Percentiles rank a stretch among this genome's conserved stretches.
Evolutionary conservation across 2,113 vertebrate species (phyloP).

Genomic region (Scomber japonicus): DNA sequence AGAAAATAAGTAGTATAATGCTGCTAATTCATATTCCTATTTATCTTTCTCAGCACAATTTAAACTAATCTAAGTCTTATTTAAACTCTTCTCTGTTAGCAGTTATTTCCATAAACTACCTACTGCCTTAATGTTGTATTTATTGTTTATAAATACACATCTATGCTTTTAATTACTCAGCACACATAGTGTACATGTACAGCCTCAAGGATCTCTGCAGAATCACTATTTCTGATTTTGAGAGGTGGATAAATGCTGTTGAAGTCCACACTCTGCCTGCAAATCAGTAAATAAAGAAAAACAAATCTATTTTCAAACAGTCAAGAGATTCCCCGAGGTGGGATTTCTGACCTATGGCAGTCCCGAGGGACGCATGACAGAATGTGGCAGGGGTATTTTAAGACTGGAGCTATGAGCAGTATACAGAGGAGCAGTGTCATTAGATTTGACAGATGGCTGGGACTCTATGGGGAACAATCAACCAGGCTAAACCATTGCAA

Average conservation of each 20-base stretch:
- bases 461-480: conserved; percentile 32
- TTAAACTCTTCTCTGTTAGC: neutral
- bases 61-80: neutral
- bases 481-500: neutral
- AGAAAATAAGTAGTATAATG: neutral
- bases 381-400: conserved; percentile 74
- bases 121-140: neutral
- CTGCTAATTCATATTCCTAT: neutral
- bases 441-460: conserved; percentile 42
- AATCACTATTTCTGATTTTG: neutral
- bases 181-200: neutral
- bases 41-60: neutral
- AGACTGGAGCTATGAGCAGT: conserved; percentile 54
- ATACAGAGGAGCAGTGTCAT: conserved; percentile 47
- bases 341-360: conserved; percentile 46
- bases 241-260: neutral
- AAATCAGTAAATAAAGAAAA: conserved; percentile 32
- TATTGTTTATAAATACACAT: neutral
- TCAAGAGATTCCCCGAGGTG: conserved; percentile 54
- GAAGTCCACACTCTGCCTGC: neutral
- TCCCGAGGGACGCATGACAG: conserved; percentile 60
- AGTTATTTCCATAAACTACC: neutral
- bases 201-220: neutral
- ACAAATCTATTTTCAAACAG: conserved; percentile 56
- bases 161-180: neutral